Base-by-base conservation (phyloP, 1,140 invertebrate species). In the Triops longicaudatus region DNA sequence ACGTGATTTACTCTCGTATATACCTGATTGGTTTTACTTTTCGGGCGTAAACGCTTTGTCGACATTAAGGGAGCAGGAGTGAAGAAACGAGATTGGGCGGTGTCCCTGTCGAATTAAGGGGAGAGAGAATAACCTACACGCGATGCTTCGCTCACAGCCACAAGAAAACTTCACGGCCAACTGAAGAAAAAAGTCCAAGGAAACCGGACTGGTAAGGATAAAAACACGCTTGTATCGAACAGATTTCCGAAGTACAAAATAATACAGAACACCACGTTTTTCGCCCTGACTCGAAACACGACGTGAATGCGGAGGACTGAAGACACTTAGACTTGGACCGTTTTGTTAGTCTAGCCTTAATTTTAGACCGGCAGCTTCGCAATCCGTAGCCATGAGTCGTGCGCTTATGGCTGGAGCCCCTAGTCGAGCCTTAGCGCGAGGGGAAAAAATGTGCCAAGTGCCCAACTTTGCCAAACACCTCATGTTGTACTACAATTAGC, bases 291-390 rank as follows among this genome's bases (percentile, higher is more conserved):
- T 63, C 22, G 50, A 22, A 63, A 63, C 50, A 63, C 14, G 9
- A 63, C 50, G 50, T 63, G 50, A 63, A 63, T 63, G 50, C 50
- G 22, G 50, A 63, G 50, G 50, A 63, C 50, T 63, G 50, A 63
- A 9, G 50, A 63, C 50, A 63, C 50, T 63, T 63, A 22, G 50
- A 63, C 50, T 63, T 63, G 50, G 50, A 63, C 50, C 50, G 50
- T 63, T 63, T 63, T 63, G 50, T 63, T 63, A 63, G 50, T 63
- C 50, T 63, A 22, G 50, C 50, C 50, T 63, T 63, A 63, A 63
- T 63, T 63, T 63, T 63, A 63, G 50, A 63, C 50, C 50, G 50
- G 50, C 17, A 63, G 50, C 50, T 63, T 63, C 22, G 50, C 50
- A 63, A 22, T 63, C 50, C 50, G 50, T 22, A 63, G 50, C 50